These are phyloP conservation scores for Lasioglossum morio DNA, from an alignment of 2,888 invertebrate genomes.

Conservation along the genomic window DNA sequence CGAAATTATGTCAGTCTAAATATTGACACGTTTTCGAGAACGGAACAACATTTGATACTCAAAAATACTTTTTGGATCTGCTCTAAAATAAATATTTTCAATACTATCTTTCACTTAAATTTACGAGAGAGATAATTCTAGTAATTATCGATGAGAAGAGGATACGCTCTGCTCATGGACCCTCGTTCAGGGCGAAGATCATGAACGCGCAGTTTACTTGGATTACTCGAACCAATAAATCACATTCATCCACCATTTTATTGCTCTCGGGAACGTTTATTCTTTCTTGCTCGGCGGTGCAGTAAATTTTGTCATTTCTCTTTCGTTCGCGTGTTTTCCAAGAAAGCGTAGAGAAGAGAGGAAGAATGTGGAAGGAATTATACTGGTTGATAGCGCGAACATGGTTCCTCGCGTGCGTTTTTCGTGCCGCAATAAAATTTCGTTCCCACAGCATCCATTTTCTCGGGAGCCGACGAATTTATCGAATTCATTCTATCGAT, in stretches of 20 bases:
- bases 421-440: constrained; percentile 9
- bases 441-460: background rate
- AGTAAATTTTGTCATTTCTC: constrained; percentile 14
- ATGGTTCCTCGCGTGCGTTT: background rate
- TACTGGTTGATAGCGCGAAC: background rate
- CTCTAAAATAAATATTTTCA: background rate
- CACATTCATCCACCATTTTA: constrained; percentile 11
- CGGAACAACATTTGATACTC: background rate
- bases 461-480: constrained; percentile 6
- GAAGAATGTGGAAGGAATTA: constrained; percentile 3
- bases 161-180: background rate
- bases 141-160: background rate
- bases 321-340: background rate
- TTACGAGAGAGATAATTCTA: background rate
- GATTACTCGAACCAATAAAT: background rate
- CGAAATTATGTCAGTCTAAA: background rate
- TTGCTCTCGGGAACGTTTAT: constrained; percentile 3
- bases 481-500: constrained; percentile 10
- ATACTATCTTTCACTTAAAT: background rate
- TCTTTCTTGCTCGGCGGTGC: background rate
- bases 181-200: background rate
- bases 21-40: background rate
- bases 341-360: background rate
- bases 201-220: background rate
- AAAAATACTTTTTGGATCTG: too few species aligned